Conservation (phyloP, 1,140 invertebrate species). For the Ceratosolen solmsi region DNA sequence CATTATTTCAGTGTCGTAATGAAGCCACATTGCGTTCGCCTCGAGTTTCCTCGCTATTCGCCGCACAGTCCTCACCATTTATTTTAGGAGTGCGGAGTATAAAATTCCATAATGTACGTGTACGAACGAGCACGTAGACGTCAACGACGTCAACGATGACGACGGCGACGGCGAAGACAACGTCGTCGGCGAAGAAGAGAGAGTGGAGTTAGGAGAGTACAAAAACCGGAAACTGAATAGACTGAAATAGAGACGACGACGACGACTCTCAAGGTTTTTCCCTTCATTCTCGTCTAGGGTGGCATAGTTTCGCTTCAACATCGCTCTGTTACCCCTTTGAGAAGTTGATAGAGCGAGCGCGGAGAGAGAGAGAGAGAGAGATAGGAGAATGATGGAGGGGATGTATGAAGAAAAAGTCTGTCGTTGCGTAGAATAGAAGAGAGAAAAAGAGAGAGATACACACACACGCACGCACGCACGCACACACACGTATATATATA, state of each 20-base stretch:
- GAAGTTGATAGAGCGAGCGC: constrained; percentile 3
- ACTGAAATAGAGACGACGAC: constrained; percentile 64
- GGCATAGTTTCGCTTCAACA: constrained; percentile 18
- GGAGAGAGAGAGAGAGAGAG: constrained; percentile 7
- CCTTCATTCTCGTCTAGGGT: constrained; percentile 55
- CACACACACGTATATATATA: no score
- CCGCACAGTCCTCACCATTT: no score
- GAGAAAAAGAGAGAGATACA: constrained; percentile 12
- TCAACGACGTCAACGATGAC: background rate
- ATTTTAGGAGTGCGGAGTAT: no score
- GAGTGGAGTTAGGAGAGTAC: constrained; percentile 46
- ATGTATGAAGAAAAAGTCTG: background rate
- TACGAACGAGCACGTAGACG: background rate
- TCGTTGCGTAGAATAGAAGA: background rate
- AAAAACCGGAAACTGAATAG: constrained; percentile 67
- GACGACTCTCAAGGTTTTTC: constrained; percentile 58
- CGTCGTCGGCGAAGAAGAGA: constrained; percentile 18
- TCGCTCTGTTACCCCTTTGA: constrained; percentile 23
- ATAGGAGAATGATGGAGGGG: background rate
- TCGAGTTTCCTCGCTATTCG: no score
- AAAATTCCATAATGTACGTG: background rate
- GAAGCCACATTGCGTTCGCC: no score
- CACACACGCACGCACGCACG: no score
- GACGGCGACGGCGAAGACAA: background rate
- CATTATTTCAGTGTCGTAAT: no score